Evolutionary conservation across 2,888 invertebrate genomes (phyloP), one percentile per base, ranked within the genome.

Genomic region (Molorchus minor): DNA sequence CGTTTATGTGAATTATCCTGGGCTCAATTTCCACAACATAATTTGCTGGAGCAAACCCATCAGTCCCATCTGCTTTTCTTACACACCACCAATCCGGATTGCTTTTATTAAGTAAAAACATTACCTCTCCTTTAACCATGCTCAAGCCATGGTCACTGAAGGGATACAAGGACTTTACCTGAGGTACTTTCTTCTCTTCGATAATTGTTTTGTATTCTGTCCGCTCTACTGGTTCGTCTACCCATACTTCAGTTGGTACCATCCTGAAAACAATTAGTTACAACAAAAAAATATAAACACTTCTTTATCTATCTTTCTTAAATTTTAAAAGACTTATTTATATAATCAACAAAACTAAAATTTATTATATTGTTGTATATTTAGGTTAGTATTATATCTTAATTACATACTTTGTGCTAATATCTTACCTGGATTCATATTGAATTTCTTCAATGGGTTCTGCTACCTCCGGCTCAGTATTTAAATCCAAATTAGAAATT

Each of bases 21-120:
- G 96, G 93, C 67, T 96, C 96, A 43, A 95, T 87, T 81, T 96
- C 96, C 25, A 91, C 87, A 10, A 98, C 94, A 80, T 98, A 98
- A 82, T 96, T 97, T 0, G 96, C 97, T 0, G 99, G 99, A 2
- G 98, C 97, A 80, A 97, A 99, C 1, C 98, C 98, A 74, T 98
- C 98, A 8, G 88, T 87, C 0, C 97, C 92, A 76, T 94, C 94
- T 0, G 90, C 88, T 79, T 95, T 95, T 10, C 96, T 85, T n/a
- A 98, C 94, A 72, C 94, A 94, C 99, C 99, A 99, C 98, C 98
- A 98, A 79, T 99, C 99, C 0, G 92, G 89, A 82, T 98, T 98
- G 4, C 95, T 96, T 82, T 96, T 96, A 77, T 92, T 94, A 64
- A 98, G 86, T 0, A 99, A 84, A 75, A 95, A 90, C 93, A 98